Conservation (phyloP, 2,113 vertebrate genomes). For the Spea bombifrons region DNA sequence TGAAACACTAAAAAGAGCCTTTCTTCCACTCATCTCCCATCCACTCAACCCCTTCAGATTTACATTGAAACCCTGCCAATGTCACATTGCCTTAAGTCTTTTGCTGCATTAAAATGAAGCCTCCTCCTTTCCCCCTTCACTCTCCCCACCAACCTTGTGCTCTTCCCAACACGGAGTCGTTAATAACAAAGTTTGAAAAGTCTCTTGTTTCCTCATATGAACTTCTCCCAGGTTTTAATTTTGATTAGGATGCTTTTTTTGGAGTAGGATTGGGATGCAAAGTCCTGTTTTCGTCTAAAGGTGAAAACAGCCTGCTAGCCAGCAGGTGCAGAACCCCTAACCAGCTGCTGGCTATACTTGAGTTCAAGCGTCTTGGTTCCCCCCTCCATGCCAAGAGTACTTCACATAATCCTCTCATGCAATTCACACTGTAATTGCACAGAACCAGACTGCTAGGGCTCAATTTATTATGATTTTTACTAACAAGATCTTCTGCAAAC, state of each 20-base stretch:
- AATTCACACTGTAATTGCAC: slow-evolving; percentile 85
- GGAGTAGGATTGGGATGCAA: slow-evolving; percentile 41
- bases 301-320: slow-evolving; percentile 75
- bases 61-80: slow-evolving; percentile 79
- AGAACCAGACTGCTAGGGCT: slow-evolving; percentile 69
- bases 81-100: slow-evolving; percentile 70
- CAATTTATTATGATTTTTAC: slow-evolving; percentile 68
- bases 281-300: slow-evolving; percentile 70
- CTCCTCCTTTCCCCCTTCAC: slow-evolving; percentile 51
- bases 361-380: slow-evolving; percentile 67
- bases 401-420: slow-evolving; percentile 84
- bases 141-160: slow-evolving; percentile 52
- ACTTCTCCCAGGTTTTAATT: slow-evolving; percentile 54
- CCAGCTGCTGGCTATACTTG: slow-evolving; percentile 79
- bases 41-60: slow-evolving; percentile 67
- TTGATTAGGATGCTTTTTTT: slow-evolving; percentile 52
- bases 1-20: slow-evolving; percentile 71
- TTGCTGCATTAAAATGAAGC: slow-evolving; percentile 73
- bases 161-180: slow-evolving; percentile 33
- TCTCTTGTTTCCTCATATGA: slow-evolving; percentile 47
- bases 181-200: slow-evolving; percentile 51
- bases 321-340: slow-evolving; percentile 80
- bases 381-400: slow-evolving; percentile 76
- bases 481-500: slow-evolving; percentile 69
- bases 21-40: slow-evolving; percentile 69